These are phyloP conservation scores for Tenualosa thibaudeaui DNA, from an alignment of 2,797 vertebrate genomes.

Conservation along the genomic window DNA sequence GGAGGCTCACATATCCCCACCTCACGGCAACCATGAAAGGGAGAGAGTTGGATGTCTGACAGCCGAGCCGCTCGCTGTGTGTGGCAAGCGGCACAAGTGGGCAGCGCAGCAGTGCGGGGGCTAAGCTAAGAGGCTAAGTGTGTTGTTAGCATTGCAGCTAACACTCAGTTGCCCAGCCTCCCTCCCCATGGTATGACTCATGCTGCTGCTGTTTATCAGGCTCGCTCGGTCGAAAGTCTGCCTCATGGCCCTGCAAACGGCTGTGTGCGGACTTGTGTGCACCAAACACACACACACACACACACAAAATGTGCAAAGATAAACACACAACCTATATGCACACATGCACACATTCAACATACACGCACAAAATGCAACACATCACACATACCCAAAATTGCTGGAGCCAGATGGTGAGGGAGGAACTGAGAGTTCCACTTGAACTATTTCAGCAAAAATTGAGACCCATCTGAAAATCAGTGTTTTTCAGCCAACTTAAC, in stretches of 20 bases:
- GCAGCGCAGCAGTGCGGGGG: conserved; percentile 13
- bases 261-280: neutral
- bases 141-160: neutral
- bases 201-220: conserved; percentile 42
- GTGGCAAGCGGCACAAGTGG: neutral
- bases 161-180: conserved; percentile 32
- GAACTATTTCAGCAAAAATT: conserved; percentile 21
- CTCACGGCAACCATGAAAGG: conserved; percentile 9
- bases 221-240: conserved; percentile 35
- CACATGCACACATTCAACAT: neutral
- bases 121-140: neutral
- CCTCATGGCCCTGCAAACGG: conserved; percentile 25
- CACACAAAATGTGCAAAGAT: neutral
- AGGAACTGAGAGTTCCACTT: conserved; percentile 10
- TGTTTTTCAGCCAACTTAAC: neutral
- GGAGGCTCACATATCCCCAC: neutral
- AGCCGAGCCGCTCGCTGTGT: neutral
- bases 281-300: neutral
- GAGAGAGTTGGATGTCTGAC: neutral
- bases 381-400: neutral
- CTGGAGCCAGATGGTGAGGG: neutral
- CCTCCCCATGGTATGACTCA: conserved; percentile 51
- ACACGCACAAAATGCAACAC: neutral
- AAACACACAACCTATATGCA: neutral
- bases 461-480: conserved; percentile 9